These are phyloP conservation scores for Bombyx mori DNA, from an alignment of 1,140 invertebrate genomes.

Conservation along the genomic window DNA sequence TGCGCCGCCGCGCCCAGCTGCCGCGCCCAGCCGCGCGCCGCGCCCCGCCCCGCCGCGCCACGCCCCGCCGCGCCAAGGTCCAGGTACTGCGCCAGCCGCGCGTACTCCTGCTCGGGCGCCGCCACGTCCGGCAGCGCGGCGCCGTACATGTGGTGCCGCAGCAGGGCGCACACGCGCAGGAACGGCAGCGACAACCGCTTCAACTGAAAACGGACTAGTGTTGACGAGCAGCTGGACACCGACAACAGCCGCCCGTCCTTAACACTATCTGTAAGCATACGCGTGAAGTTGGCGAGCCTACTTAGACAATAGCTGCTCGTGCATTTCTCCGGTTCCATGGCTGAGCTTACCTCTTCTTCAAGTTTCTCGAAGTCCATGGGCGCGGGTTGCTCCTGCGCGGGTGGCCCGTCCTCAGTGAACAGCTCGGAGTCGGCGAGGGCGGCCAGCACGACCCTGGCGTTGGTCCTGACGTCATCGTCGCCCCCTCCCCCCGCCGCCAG, in stretches of 20 bases:
- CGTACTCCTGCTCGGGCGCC: slow-evolving; percentile 78
- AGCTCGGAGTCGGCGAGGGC: slow-evolving; percentile 40
- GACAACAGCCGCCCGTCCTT: too few species aligned
- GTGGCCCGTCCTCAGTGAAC: slow-evolving; percentile 45
- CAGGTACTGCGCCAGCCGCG: slow-evolving; percentile 80
- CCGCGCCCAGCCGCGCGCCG: slow-evolving; percentile 75
- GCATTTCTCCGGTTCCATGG: too few species aligned
- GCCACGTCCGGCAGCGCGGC: slow-evolving; percentile 81
- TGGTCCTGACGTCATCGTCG: slow-evolving; percentile 22
- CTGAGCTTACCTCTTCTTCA: slow-evolving; percentile 27
- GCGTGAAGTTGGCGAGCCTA: too few species aligned
- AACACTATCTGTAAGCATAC: too few species aligned
- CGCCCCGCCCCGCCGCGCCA: slow-evolving; percentile 15
- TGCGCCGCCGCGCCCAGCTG: slow-evolving; percentile 53
- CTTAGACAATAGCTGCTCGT: too few species aligned
- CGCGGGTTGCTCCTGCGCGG: slow-evolving; percentile 17
- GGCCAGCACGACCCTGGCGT: slow-evolving; percentile 32
- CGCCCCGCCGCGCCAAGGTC: slow-evolving; percentile 78
- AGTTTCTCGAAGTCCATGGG: slow-evolving; percentile 19
- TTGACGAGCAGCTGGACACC: too few species aligned
- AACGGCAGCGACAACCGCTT: slow-evolving; percentile 87
- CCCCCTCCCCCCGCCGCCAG: slow-evolving; percentile 23
- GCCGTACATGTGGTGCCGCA: slow-evolving; percentile 89
- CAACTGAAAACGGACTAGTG: slow-evolving; percentile 65
- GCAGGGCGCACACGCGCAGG: slow-evolving; percentile 84